Base-by-base conservation (phyloP, 2,888 invertebrate species). In the Rhaphigaster nebulosa region DNA sequence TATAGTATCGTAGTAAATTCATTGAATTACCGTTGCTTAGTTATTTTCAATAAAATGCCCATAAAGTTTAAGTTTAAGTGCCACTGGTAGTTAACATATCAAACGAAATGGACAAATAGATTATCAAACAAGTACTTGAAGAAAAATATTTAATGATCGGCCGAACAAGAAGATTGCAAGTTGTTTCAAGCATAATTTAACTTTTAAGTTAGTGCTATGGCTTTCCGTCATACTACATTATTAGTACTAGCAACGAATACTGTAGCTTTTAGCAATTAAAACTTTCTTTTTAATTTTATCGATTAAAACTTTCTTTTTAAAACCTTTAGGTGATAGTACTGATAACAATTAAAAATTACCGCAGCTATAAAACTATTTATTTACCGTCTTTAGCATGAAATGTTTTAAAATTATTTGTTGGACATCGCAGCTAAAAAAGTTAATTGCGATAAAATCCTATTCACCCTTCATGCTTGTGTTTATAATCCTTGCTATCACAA, bases 271-370 rank as follows among this genome's bases (percentile, higher is more conserved):
- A 76, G 70, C 70, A 76, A 76, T 76, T 76, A 76, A 76, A 76
- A 76, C 70, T 76, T 76, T 76, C 70, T 76, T 76, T 76, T 76
- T 38, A 76, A 76, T 76, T 76, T 76, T 38, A 76, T 76, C 70
- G 34, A 34, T 76, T 34, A 38, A 38, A 76, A 76, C 34, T 76
- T 76, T 76, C 34, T 76, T 38, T 20, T 76, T 76, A 15, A 76
- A 76, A 76, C 34, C 6, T 38, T 38, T 34, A 65, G 29, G 15
- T 2, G 65, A 8, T 65, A 38, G 20, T 38, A 76, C 70, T 76
- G 18, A 76, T 76, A 76, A 76, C 38, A 18, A 76, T 76, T 76
- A 65, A 76, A 76, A 76, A 3, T 0, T 34, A 38, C 12, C 38
- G 20, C 6, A 8, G 4, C 38, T 20, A 1, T 34, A 70, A 70